Percentiles rank a stretch among this genome's conserved stretches.
Conservation (phyloP, 2,113 vertebrate genomes). For the Poicephalus meyeri region DNA sequence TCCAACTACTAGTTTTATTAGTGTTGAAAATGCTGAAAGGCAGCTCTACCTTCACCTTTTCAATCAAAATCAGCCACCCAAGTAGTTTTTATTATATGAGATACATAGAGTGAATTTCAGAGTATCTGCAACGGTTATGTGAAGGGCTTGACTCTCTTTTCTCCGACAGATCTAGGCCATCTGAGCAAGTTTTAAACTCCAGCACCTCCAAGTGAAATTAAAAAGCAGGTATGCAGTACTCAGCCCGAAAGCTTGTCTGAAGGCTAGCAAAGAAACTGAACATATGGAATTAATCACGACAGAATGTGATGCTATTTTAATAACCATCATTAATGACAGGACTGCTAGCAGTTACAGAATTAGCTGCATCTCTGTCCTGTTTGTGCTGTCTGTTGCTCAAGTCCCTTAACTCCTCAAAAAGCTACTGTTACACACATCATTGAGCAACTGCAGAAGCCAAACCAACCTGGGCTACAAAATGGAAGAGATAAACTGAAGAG, state of each 20-base stretch:
- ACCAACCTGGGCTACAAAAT: neutral
- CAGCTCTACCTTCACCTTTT: slow-evolving; percentile 1
- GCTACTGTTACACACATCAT: neutral
- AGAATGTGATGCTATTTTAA: neutral
- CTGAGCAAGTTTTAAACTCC: slow-evolving; percentile 35
- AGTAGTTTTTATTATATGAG: slow-evolving; percentile 12
- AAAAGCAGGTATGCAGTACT: neutral
- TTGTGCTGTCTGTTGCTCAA: neutral
- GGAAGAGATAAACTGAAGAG: neutral
- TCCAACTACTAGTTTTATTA: neutral
- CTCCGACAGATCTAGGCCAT: slow-evolving; percentile 63
- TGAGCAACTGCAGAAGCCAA: neutral
- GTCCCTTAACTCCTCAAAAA: neutral
- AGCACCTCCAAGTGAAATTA: slow-evolving; percentile 27
- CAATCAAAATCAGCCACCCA: slow-evolving; percentile 29
- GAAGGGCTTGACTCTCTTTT: neutral
- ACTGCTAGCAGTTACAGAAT: neutral
- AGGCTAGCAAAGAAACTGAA: neutral
- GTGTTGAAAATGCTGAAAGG: neutral
- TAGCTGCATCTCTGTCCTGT: neutral
- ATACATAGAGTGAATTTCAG: slow-evolving; percentile 31
- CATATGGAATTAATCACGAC: neutral
- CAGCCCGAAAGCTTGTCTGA: neutral
- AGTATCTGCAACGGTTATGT: neutral
- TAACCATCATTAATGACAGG: neutral